Evolutionary conservation across 2,797 vertebrate species (phyloP).

Genomic region (Morus bassanus): DNA sequence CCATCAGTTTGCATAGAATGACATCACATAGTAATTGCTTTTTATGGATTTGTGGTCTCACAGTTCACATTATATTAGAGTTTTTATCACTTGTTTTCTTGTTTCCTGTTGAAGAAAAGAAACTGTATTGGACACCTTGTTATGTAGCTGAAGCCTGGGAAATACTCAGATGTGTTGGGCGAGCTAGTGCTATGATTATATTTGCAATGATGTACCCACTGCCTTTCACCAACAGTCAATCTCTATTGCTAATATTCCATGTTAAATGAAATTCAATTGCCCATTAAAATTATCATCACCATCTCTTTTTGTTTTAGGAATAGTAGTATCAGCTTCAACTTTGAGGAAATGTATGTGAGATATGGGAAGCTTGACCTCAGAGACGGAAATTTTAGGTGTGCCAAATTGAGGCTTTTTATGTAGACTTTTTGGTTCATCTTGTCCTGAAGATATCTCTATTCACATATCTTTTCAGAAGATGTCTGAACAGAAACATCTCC

Average conservation of each 20-base stretch:
- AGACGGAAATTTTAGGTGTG: not conserved
- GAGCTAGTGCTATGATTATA: not conserved
- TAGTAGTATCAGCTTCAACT: not conserved
- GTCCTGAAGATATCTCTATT: not conserved
- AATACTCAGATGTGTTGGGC: not conserved
- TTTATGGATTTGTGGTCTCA: not conserved
- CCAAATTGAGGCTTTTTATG: not conserved
- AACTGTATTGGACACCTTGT: not conserved
- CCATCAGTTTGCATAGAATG: not conserved
- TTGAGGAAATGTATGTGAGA: not conserved
- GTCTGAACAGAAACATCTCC: not conserved
- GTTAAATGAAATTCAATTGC: not conserved
- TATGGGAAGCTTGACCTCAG: not conserved
- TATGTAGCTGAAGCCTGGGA: not conserved
- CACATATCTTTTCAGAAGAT: not conserved
- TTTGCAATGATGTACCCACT: no score
- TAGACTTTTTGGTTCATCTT: not conserved
- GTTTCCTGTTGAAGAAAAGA: not conserved
- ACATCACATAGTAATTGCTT: not conserved
- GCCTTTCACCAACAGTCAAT: not conserved
- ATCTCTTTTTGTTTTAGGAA: not conserved
- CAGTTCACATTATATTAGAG: not conserved
- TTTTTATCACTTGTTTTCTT: not conserved
- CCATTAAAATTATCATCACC: not conserved
- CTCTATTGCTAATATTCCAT: no score